Evolutionary conservation across 2,797 vertebrate genomes (phyloP), one percentile per base, ranked within the genome.

Genomic region (Scleropages formosus): DNA sequence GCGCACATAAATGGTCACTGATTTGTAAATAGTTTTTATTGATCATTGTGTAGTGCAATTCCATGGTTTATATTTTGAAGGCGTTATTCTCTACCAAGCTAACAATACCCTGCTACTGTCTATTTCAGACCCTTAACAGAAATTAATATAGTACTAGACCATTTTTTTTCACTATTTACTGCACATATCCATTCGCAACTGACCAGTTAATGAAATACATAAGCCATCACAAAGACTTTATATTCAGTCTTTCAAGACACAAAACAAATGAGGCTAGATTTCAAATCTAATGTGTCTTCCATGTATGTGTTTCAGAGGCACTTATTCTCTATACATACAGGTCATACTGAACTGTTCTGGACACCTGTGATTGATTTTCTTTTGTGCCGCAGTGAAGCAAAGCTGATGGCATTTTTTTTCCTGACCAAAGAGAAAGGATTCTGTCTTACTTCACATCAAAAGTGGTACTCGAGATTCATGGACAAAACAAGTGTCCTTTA

Each of bases 361-460:
- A 74, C 82, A 83, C 79, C 78, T 79, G 80, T 84, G 82, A 83
- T 84, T 81, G 75, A 84, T 85, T 84, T 79, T 77, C 79, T 70
- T 78, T 80, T 82, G 79, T 80, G 56, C 78, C 56, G 76, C 77
- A 75, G 76, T 82, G 82, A 85, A 83, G 78, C 62, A 80, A 80
- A 77, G 79, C 80, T 85, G 80, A 82, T 82, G 80, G 77, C 81
- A 44, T 61, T 78, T 82, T 83, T 78, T 77, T 65, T n/a, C n/a
- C 47, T 51, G 53, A 61, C 66, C 65, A 69, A 69, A 49, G 16
- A 70, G 44, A 70, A 31, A 51, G 66, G 46, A 70, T 62, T 76
- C 66, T 51, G 59, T 39, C 12, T 76, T 47, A 24, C 49, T 59
- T 61, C 47, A 64, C 27, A 69, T 74, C 24, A 58, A 56, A 63